These are phyloP conservation scores for Zenarchopterus dispar DNA, from an alignment of 2,797 vertebrate genomes.

Conservation along the genomic window DNA sequence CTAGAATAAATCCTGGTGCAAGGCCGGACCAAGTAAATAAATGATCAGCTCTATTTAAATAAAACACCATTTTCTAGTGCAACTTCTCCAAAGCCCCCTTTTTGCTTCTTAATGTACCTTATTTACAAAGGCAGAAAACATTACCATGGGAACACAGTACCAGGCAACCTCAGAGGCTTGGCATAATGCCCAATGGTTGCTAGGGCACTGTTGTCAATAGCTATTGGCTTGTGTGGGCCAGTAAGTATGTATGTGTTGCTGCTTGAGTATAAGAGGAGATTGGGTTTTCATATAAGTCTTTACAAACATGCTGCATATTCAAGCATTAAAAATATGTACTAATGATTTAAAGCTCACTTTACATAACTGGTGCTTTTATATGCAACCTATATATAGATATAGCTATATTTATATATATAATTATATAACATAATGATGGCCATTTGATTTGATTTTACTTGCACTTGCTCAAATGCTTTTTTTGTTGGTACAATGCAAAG, in stretches of 20 bases:
- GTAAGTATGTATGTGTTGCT: conserved; percentile 17
- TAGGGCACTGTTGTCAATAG: conserved; percentile 84
- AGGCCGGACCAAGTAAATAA: neutral
- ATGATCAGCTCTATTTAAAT: conserved; percentile 27
- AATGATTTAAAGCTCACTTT: conserved; percentile 25
- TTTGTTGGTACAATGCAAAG: too few species aligned
- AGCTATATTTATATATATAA: too few species aligned
- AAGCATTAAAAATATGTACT: conserved; percentile 11
- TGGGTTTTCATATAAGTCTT: conserved; percentile 3
- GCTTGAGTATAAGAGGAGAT: conserved; percentile 22
- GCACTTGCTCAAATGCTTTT: too few species aligned
- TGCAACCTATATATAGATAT: too few species aligned
- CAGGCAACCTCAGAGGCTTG: conserved; percentile 83
- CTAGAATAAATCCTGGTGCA: neutral
- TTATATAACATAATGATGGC: too few species aligned
- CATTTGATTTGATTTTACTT: too few species aligned
- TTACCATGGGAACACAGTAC: conserved; percentile 85
- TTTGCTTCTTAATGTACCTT: conserved; percentile 68
- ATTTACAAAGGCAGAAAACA: conserved; percentile 84
- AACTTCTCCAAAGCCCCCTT: conserved; percentile 64
- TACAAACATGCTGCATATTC: conserved; percentile 2
- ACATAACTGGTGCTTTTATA: conserved; percentile 5
- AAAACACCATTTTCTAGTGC: conserved; percentile 54
- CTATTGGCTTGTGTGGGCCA: conserved; percentile 73
- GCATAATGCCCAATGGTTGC: conserved; percentile 85